Percentiles rank a stretch among this genome's conserved stretches.
Evolutionary conservation across 2,113 vertebrate genomes (phyloP).

Genomic region (Barnardius zonarius): DNA sequence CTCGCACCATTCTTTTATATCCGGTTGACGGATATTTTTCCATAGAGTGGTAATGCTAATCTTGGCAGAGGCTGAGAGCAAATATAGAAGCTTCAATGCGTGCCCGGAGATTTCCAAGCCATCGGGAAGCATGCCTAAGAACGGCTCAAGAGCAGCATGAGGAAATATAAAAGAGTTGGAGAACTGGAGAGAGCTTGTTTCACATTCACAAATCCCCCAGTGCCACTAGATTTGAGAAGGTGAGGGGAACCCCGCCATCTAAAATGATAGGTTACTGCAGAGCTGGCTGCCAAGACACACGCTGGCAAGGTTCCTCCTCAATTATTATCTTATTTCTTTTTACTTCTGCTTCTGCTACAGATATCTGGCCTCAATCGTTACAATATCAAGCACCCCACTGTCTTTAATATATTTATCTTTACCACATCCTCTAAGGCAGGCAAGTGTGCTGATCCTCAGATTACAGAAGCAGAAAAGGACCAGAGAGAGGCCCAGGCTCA

Average conservation of each 20-base stretch:
- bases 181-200: constrained; percentile 19
- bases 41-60: constrained; percentile 35
- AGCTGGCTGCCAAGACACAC: constrained; percentile 12
- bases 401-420: constrained; percentile 40
- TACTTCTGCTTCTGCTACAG: constrained; percentile 10
- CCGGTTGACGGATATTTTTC: constrained; percentile 61
- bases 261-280: neutral
- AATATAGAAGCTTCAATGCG: constrained; percentile 49
- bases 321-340: constrained; percentile 54
- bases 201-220: neutral
- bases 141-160: constrained; percentile 22
- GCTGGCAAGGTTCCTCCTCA: constrained; percentile 18
- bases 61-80: constrained; percentile 44
- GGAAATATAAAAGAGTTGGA: constrained; percentile 23
- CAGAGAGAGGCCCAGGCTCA: neutral
- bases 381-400: neutral
- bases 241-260: constrained; percentile 36
- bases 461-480: constrained; percentile 6
- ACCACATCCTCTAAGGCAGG: constrained; percentile 11
- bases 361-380: neutral
- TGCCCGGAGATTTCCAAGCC: constrained; percentile 56
- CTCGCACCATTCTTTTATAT: constrained; percentile 44
- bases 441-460: neutral
- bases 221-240: neutral
- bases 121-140: constrained; percentile 35